Evolutionary conservation across 2,888 invertebrate species (phyloP), one percentile per base, ranked within the genome.

Genomic region (Itoplectis maculator): DNA sequence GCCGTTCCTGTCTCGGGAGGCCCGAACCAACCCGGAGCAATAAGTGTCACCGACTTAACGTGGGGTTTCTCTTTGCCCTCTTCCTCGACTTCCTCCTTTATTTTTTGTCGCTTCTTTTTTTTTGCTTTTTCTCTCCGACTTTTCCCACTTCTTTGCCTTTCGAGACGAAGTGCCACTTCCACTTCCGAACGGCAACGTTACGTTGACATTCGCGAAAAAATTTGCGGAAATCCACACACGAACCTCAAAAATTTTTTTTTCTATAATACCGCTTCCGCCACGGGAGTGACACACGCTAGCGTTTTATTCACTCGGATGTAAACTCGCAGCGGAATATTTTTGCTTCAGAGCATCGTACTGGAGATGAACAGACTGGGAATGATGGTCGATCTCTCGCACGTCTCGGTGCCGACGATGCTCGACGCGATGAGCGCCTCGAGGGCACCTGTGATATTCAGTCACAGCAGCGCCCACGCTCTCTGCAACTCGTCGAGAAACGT

Each of bases 281-380:
- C 63, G 63, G n/a, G 47, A 74, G 49, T 75, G 75, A 75, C 51
- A 56, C 54, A 66, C 54, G 29, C 65, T 75, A 49, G 15, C 29
- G 29, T 29, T 20, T 75, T 75, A 66, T 68, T 56, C 37, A 47
- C 73, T 42, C 37, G 35, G 35, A 73, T 42, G 47, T 73, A 49
- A 73, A 61, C 47, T 20, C 35, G 29, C 23, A 51, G 40, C 23
- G 61, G 40, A 51, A 56, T 72, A 45, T 72, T 49, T 37, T 72
- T 84, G 85, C 82, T 90, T 59, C 92, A 94, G 93, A 93, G 94
- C 81, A 93, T 95, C 83, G 94, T 95, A n/a, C 91, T 91, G 79
- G 95, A 95, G 92, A 95, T 95, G 95, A 95, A 95, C 90, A 93
- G 95, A 74, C 92, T 95, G 51, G 95, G 95, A 29, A 95, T 95